Evolutionary conservation across 2,113 vertebrate species (phyloP), one percentile per base, ranked within the genome.

Genomic region (Lepisosteus oculatus): DNA sequence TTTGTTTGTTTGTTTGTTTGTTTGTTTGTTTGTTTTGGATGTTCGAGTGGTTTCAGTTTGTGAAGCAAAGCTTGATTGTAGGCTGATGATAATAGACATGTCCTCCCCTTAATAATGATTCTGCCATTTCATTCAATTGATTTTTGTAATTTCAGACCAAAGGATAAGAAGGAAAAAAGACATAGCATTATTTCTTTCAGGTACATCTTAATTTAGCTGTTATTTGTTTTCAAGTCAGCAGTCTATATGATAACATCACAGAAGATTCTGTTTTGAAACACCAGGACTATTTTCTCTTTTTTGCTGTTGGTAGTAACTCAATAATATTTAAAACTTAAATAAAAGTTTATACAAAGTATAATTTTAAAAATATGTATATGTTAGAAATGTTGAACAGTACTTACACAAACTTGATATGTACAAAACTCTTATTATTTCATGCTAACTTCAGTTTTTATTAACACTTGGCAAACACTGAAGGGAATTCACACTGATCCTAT

Each of bases 81-180:
- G 65, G 14, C 47, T 29, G 63, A 67, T 64, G 41, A 57, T 72
- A 41, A 69, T 55, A 65, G 64, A 61, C 55, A 54, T 73, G 62
- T 17, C 47, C 0, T 11, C 51, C 72, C 6, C 3, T 11, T 42
- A 5, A 41, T 65, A 13, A 15, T 14, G 15, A 61, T 3, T 45
- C 5, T 55, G 14, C 4, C 51, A 0, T 0, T 0, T 3, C 17
- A 72, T 47, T 1, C 3, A 47, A 29, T 0, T 8, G 12, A 54
- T 78, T 45, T 73, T 80, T 85, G 71, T 76, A 68, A 75, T 89
- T 88, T 78, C 85, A 90, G 86, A 82, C 70, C 71, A 77, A 84
- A 85, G 14, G 75, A 72, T 8, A 86, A 76, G 55, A 89, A 74
- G 68, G 85, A 88, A 72, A 89, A 69, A 79, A 86, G 71, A 2